phyloP scores from a whole-genome alignment of 2,797 vertebrate genomes.

The Coracias cyanogaster region DNA sequence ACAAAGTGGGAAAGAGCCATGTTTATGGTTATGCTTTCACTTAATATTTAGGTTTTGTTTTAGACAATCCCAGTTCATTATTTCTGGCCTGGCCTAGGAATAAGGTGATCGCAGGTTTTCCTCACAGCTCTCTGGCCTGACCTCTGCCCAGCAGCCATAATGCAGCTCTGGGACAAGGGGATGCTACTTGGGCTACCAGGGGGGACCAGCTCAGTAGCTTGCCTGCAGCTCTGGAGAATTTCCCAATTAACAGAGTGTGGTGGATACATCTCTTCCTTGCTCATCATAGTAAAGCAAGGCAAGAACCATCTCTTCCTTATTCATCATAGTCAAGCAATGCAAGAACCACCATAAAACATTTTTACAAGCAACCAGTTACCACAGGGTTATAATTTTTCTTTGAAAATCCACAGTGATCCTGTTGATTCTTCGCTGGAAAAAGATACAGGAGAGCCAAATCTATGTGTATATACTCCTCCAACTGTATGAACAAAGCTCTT shows the following conservation, averaged over 20 bases:
- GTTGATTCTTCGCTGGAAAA: neutral
- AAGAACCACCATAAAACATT: neutral
- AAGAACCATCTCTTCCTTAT: neutral
- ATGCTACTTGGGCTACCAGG: fast-evolving
- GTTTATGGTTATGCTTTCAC: neutral
- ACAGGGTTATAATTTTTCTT: neutral
- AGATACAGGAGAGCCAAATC: neutral
- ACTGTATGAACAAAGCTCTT: neutral
- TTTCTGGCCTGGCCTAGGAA: neutral
- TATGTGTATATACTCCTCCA: neutral
- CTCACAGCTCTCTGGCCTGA: neutral
- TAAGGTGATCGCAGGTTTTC: neutral
- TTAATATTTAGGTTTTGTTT: neutral
- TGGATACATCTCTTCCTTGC: neutral
- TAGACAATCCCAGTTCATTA: neutral
- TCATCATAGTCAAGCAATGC: neutral
- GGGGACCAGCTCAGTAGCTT: neutral
- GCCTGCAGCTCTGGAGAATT: neutral
- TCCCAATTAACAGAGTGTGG: neutral
- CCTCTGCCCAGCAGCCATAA: neutral
- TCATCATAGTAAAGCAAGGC: neutral
- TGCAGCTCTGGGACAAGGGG: neutral
- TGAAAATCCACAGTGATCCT: neutral
- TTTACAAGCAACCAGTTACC: neutral
- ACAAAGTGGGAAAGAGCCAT: neutral